phyloP scores from a whole-genome alignment of 2,888 invertebrate species.

The Melanostoma scalare region DNA sequence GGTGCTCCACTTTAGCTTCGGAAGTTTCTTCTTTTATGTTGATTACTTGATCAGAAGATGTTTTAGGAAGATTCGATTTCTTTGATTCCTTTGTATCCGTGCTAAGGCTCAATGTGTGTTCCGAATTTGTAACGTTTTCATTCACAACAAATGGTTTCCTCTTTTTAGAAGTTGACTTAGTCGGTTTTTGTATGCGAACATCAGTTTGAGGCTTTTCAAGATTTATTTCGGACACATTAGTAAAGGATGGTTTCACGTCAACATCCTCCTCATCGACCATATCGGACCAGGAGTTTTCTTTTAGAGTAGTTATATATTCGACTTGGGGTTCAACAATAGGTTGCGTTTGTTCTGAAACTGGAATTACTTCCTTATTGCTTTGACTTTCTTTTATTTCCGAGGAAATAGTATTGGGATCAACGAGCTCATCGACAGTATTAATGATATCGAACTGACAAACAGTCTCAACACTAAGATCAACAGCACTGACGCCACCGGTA shows the following conservation, averaged over 20 bases:
- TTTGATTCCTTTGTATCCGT: too few species aligned
- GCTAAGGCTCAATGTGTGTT: too few species aligned
- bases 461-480: too few species aligned
- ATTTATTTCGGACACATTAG: background rate
- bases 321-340: background rate
- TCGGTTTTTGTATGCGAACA: background rate
- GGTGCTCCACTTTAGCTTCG: background rate
- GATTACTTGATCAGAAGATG: background rate
- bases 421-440: background rate
- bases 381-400: background rate
- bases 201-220: background rate
- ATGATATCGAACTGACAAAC: too few species aligned
- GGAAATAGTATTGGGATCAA: background rate
- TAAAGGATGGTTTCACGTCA: conserved; percentile 1
- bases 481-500: conserved; percentile 51
- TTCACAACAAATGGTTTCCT: too few species aligned
- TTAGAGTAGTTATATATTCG: background rate
- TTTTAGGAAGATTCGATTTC: background rate
- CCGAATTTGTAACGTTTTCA: too few species aligned
- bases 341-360: background rate
- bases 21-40: background rate
- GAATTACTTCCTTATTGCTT: background rate
- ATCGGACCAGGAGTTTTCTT: background rate
- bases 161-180: background rate
- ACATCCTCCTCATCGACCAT: conserved; percentile 9